Evolutionary conservation across 2,797 vertebrate species (phyloP), one percentile per base, ranked within the genome.

Genomic region (Calcarius lapponicus): DNA sequence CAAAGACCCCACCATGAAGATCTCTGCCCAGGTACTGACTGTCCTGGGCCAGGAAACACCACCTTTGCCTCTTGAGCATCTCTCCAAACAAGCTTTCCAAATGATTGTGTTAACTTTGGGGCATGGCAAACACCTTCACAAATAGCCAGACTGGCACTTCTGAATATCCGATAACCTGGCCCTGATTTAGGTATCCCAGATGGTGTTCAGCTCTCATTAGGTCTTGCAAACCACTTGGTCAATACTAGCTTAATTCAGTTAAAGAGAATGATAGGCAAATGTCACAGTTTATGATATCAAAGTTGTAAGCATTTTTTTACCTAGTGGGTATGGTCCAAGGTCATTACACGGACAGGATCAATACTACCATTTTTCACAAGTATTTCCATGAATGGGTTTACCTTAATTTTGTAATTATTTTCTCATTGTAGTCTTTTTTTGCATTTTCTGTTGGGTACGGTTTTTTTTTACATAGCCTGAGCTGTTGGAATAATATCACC

Each of bases 51-150:
- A 60, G 65, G 28, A 62, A 67, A 73, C 31, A 43, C 22, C 0
- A 0, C 8, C 3, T 0, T 9, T 58, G 56, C 25, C 25, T 58
- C 47, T 19, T 7, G 32, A 40, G 19, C 74, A 51, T 48, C 10
- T 56, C 79, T 67, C 29, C 36, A 60, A 85, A 48, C 11, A 51
- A 73, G 18, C 28, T 48, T 88, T 45, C 48, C 24, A 71, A 81
- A 67, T 10, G 0, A 32, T 31, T 60, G 13, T 9, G 5, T 21
- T 25, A 42, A 53, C 19, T 67, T 67, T 42, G 4, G 10, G 34
- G 24, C 65, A 62, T 5, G 1, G 15, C 4, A 24, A 74, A 58
- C 26, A 18, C 22, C 57, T 62, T 51, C 79, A 43, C 40, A 62
- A 67, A 74, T 6, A 80, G 17, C 36, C 42, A 31, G 28, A 8